phyloP scores from a whole-genome alignment of 2,113 vertebrate genomes.

The Pristiophorus japonicus region DNA sequence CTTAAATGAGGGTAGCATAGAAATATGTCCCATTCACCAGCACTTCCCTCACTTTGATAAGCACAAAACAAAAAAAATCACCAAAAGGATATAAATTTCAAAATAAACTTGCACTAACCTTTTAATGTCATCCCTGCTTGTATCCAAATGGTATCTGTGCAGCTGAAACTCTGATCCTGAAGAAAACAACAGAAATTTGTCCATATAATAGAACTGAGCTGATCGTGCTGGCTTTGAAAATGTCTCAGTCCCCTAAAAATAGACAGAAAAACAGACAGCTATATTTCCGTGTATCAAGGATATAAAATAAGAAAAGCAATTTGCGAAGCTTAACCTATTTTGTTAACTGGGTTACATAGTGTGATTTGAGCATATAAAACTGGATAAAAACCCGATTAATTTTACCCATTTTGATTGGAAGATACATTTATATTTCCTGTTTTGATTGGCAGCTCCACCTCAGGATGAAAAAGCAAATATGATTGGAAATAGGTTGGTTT shows the following conservation, averaged over 20 bases:
- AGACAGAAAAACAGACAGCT: not conserved
- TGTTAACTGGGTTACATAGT: not conserved
- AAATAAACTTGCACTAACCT: conserved; percentile 51
- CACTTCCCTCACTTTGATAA: not conserved
- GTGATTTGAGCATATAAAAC: not conserved
- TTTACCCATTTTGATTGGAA: not conserved
- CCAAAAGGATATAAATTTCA: not conserved
- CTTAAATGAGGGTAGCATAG: not conserved
- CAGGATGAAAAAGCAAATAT: not conserved
- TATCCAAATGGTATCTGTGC: conserved; percentile 60
- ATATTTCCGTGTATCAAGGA: not conserved
- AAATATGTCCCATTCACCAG: not conserved
- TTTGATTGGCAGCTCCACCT: not conserved
- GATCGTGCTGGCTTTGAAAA: conserved; percentile 56
- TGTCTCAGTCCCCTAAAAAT: conserved; percentile 58
- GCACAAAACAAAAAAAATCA: not conserved
- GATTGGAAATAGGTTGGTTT: not conserved
- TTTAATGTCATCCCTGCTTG: conserved; percentile 61
- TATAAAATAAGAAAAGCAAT: conserved; percentile 32
- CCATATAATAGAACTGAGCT: conserved; percentile 81
- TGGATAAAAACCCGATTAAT: not conserved
- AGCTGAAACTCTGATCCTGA: conserved; percentile 68
- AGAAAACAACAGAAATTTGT: conserved; percentile 69
- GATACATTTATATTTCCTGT: not conserved
- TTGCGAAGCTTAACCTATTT: not conserved